Evolutionary conservation across 2,797 vertebrate species (phyloP), one percentile per base, ranked within the genome.

Genomic region (Carcharodon carcharias): DNA sequence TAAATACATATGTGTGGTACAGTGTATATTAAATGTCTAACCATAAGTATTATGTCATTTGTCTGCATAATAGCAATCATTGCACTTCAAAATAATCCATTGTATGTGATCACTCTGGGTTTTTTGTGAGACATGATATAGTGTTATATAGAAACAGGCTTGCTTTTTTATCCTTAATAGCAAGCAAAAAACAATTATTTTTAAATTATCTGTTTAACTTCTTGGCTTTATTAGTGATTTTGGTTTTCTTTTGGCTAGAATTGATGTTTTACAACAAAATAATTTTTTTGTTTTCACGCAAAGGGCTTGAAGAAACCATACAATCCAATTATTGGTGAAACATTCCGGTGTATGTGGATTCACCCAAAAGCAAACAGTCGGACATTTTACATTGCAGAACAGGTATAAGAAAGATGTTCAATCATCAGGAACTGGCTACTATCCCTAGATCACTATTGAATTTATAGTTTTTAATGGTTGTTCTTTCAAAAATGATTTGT

Each of bases 221-320:
- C 9, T 50, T 45, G 65, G 45, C 14, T 95, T 71, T 71, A 50
- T 73, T 73, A 35, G 28, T 35, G 31, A 9, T n/a, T 61, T 58
- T 56, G 88, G 58, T 91, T 91, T 77, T 35, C 50, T n/a, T 35
- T 92, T 58, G 12, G n/a, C 18, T 16, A 23, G 21, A 50, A 85
- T 50, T 16, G 4, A 61, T 92, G 14, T 80, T 91, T 5, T 63
- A 5, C 89, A 92, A 40, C 3, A 92, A 9, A 56, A 61, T 31
- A n/a, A 21, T 71, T 21, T 93, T n/a, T 56, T 96, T 73, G 35
- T 96, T 96, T 88, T 73, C 14, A 89, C 96, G 56, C 85, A 0
- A 97, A 99, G 99, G 99, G 99, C 94, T 97, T 99, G 96, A 99
- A 99, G 98, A 99, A 99, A 98, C 99, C 99, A 0, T 99, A 99